A percentile compares a stretch with the other conserved stretches of the same genome.
These are phyloP conservation scores for Mechanitis mazaeus DNA, from an alignment of 2,888 invertebrate genomes.

Conservation along the genomic window DNA sequence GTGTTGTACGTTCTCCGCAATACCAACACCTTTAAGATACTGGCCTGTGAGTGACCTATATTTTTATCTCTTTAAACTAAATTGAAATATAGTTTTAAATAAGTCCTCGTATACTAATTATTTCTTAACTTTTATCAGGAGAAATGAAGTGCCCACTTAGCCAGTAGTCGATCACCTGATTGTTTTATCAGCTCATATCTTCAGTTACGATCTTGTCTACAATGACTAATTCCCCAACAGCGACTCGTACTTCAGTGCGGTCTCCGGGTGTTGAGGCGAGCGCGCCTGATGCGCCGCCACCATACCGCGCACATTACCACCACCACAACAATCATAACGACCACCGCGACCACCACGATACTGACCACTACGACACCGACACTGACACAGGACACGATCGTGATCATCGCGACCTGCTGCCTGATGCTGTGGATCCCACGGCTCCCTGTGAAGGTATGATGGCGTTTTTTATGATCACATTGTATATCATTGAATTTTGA, in stretches of 20 bases:
- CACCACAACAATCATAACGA: conserved; percentile 11
- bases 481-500: too few species aligned
- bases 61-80: neutral
- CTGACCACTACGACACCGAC: conserved; percentile 1
- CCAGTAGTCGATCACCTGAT: too few species aligned
- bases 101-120: too few species aligned
- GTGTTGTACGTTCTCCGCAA: conserved; percentile 43
- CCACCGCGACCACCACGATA: neutral
- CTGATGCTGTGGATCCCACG: neutral
- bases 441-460: too few species aligned
- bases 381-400: conserved; percentile 1
- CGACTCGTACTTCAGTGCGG: conserved; percentile 39
- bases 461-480: too few species aligned
- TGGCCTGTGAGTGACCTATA: conserved; percentile 40
- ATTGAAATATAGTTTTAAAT: too few species aligned
- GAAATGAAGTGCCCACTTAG: too few species aligned
- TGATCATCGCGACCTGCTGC: neutral
- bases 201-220: too few species aligned
- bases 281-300: conserved; percentile 53
- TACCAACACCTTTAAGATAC: conserved; percentile 43
- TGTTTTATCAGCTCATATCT: too few species aligned
- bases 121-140: too few species aligned
- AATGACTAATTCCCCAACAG: conserved; percentile 13
- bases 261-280: conserved; percentile 31
- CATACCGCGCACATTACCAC: conserved; percentile 44